Conservation (phyloP, 2,888 invertebrate genomes). For the Dromius quadrimaculatus region DNA sequence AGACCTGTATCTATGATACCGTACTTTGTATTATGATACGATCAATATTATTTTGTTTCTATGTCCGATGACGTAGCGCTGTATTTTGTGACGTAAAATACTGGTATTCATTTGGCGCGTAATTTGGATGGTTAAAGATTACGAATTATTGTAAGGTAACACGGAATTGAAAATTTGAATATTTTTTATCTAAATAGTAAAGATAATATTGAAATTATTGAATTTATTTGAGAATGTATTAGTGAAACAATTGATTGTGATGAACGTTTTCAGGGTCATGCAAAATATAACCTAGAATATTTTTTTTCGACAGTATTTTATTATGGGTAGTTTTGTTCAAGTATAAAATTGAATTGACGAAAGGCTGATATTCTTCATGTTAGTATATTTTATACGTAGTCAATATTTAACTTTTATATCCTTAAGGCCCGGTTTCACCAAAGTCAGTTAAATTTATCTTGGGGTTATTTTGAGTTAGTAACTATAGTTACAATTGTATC, state of each 20-base stretch:
- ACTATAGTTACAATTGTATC: no score
- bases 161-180: not conserved
- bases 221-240: constrained; percentile 1
- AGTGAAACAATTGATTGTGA: not conserved
- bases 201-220: not conserved
- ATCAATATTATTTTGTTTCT: constrained; percentile 29
- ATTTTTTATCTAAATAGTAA: no score
- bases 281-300: not conserved
- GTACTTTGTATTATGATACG: constrained; percentile 30
- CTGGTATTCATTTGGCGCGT: constrained; percentile 19
- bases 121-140: not conserved
- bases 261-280: not conserved
- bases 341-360: not conserved
- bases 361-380: no score
- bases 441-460: no score
- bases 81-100: no score
- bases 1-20: constrained; percentile 12
- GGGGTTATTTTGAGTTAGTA: no score
- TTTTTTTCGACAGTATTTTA: not conserved
- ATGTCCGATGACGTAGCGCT: constrained; percentile 11
- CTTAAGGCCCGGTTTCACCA: no score
- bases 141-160: not conserved
- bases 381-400: no score
- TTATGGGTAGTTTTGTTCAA: not conserved
- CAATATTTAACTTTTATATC: no score